Conservation (phyloP, 2,888 invertebrate genomes). For the Zaprionus obscuricornis region DNA sequence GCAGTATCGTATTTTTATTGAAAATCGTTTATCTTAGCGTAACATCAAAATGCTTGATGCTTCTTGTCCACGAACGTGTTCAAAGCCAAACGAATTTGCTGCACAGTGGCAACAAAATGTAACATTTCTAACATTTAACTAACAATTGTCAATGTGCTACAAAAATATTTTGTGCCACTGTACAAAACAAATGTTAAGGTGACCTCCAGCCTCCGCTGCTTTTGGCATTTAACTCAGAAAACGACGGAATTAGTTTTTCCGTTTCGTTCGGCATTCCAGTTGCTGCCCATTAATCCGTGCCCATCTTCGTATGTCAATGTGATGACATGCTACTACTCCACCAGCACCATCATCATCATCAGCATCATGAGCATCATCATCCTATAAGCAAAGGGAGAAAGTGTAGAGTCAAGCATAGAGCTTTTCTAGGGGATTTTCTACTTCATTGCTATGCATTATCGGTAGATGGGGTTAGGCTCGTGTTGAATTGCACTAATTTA, state of each 20-base stretch:
- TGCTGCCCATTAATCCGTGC: conserved; percentile 60
- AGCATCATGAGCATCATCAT: not conserved
- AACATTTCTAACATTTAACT: not conserved
- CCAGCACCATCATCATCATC: not conserved
- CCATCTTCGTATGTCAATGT: conserved; percentile 37
- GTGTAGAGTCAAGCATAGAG: conserved; percentile 60
- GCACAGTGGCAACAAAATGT: conserved; percentile 48
- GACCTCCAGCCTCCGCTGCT: conserved; percentile 17
- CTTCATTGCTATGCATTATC: conserved; percentile 75
- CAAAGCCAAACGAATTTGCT: conserved; percentile 4
- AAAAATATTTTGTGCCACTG: conserved; percentile 57
- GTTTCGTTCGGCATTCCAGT: conserved; percentile 70
- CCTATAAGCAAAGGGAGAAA: conserved; percentile 13
- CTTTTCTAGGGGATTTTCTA: conserved; percentile 73
- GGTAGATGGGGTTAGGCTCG: conserved; percentile 63
- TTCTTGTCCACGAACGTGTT: conserved; percentile 50
- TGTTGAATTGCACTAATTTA: conserved; percentile 70
- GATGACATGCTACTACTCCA: not conserved
- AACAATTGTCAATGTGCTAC: no score
- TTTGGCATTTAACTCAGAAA: conserved; percentile 60
- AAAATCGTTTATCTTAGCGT: conserved; percentile 76
- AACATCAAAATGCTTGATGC: conserved; percentile 44
- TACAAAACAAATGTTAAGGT: conserved; percentile 19
- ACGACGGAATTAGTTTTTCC: conserved; percentile 75
- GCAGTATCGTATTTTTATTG: conserved; percentile 68